Conservation (phyloP, 1,140 invertebrate species). For the Globodera ellingtonae region DNA sequence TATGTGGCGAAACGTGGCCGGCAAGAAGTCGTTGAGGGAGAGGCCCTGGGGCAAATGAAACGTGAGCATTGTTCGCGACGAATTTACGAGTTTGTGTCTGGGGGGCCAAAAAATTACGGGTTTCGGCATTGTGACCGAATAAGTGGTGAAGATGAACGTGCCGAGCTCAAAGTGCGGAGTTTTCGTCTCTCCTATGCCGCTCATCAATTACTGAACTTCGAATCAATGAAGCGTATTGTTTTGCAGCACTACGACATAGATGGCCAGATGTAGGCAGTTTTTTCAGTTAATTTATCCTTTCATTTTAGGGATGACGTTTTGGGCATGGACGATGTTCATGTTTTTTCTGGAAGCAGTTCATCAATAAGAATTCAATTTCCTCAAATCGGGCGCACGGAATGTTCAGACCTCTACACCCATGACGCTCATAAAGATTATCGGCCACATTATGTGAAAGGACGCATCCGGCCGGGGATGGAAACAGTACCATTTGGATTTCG, state of each 20-base stretch:
- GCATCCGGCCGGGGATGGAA: not conserved
- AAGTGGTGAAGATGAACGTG: not conserved
- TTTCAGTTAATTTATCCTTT: too few species aligned
- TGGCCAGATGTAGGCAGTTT: too few species aligned
- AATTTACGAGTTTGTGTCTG: slow-evolving; percentile 9
- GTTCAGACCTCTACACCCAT: slow-evolving; percentile 1
- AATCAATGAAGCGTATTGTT: too few species aligned
- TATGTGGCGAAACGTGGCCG: not conserved
- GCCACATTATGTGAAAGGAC: slow-evolving; percentile 6
- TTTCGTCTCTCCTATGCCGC: too few species aligned
- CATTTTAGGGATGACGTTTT: too few species aligned
- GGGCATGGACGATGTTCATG: too few species aligned
- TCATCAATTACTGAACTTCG: too few species aligned
- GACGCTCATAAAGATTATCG: slow-evolving; percentile 9
- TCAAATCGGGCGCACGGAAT: not conserved
- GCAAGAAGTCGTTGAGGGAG: not conserved
- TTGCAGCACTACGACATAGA: too few species aligned
- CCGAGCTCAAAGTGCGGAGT: not conserved
- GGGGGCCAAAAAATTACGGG: not conserved
- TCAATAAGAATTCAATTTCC: not conserved
- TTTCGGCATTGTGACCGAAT: not conserved
- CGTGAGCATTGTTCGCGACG: not conserved
- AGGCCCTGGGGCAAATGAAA: slow-evolving; percentile 7
- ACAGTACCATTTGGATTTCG: slow-evolving; percentile 13
- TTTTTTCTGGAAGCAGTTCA: too few species aligned